Evolutionary conservation across 1,140 invertebrate species (phyloP).

Genomic region (Sinonovacula constricta): DNA sequence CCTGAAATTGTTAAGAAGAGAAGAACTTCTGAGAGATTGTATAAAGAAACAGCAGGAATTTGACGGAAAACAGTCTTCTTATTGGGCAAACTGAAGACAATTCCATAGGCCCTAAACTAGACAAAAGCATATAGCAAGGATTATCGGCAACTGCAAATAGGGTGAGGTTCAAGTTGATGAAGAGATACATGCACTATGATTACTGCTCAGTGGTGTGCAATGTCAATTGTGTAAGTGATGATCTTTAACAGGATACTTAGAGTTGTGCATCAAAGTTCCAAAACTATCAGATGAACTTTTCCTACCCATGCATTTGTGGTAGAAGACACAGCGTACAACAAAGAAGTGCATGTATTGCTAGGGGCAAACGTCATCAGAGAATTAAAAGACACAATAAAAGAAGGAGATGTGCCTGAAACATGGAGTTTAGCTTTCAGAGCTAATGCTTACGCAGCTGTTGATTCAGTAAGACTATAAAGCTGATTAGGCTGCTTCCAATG

Average conservation of each 20-base stretch:
- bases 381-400: neutral
- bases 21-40: neutral
- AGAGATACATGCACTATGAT: neutral
- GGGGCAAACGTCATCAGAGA: slow-evolving; percentile 1
- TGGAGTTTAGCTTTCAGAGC: slow-evolving; percentile 11
- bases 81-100: slow-evolving; percentile 1
- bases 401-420: neutral
- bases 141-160: neutral
- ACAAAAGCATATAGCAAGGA: neutral
- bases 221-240: neutral
- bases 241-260: slow-evolving; percentile 2
- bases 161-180: neutral
- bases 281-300: neutral
- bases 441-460: neutral
- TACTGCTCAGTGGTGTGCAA: slow-evolving; percentile 9
- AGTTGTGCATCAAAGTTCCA: neutral
- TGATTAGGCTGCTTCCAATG: neutral
- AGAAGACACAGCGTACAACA: neutral
- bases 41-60: neutral
- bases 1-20: neutral
- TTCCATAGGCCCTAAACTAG: neutral
- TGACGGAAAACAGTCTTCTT: neutral
- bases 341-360: neutral
- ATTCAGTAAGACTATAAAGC: slow-evolving; percentile 1
- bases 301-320: neutral